Percentiles rank a stretch among this genome's conserved stretches.
These are phyloP conservation scores for Spea bombifrons DNA, from an alignment of 2,113 vertebrate species.

Conservation along the genomic window DNA sequence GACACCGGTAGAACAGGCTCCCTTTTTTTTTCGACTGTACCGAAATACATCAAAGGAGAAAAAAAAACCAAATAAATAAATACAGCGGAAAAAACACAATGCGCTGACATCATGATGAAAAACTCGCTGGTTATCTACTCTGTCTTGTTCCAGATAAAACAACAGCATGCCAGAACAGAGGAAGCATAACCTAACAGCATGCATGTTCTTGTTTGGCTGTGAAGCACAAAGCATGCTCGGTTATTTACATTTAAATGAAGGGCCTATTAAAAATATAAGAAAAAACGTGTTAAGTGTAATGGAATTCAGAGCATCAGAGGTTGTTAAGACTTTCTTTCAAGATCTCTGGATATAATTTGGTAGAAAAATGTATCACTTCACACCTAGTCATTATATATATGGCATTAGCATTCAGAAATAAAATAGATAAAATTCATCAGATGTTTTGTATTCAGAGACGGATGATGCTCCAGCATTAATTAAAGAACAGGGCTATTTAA, in stretches of 20 bases:
- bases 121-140: constrained; percentile 56
- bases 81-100: constrained; percentile 52
- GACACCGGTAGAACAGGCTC: constrained; percentile 51
- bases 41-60: constrained; percentile 43
- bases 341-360: no score
- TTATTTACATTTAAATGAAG: constrained; percentile 55
- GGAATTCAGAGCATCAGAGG: neutral
- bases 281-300: constrained; percentile 3
- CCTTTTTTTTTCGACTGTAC: constrained; percentile 54
- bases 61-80: constrained; percentile 53
- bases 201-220: constrained; percentile 42
- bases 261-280: constrained; percentile 49
- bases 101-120: constrained; percentile 66
- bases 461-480: no score
- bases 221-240: constrained; percentile 31
- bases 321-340: no score
- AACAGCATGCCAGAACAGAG: constrained; percentile 30
- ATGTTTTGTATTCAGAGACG: no score
- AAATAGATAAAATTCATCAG: no score
- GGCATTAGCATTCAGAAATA: no score
- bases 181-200: constrained; percentile 51
- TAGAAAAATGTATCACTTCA: no score
- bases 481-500: no score
- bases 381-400: no score
- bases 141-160: constrained; percentile 62